A percentile compares a stretch with the other conserved stretches of the same genome.
Evolutionary conservation across 2,113 vertebrate genomes (phyloP).

Genomic region (Octodon degus): DNA sequence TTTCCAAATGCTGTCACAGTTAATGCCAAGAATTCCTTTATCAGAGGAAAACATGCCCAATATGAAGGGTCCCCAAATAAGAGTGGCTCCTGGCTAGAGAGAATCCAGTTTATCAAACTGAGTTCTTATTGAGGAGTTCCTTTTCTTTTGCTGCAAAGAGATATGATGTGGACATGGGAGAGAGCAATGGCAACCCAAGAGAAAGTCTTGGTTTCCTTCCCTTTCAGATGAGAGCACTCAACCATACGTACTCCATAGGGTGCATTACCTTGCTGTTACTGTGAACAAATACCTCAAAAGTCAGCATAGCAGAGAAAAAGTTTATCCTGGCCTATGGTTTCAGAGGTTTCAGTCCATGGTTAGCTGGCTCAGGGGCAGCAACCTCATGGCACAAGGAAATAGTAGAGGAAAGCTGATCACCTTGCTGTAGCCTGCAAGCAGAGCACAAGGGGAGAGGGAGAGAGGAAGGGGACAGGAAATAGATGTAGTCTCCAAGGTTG

Average conservation of each 20-base stretch:
- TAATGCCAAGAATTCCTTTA: not conserved
- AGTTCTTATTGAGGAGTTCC: not conserved
- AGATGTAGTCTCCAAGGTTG: not conserved
- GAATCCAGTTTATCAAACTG: not conserved
- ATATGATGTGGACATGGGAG: not conserved
- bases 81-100: not conserved
- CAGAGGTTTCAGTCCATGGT: not conserved
- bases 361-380: not conserved
- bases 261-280: not conserved
- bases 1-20: not conserved
- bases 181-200: not conserved
- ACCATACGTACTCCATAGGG: not conserved
- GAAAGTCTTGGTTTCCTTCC: not conserved
- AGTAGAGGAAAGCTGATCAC: not conserved
- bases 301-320: not conserved
- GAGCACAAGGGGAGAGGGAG: not conserved
- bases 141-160: not conserved
- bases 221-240: not conserved
- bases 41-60: not conserved
- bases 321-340: not conserved
- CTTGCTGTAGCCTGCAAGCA: not conserved
- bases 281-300: not conserved
- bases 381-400: not conserved
- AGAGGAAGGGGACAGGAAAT: not conserved
- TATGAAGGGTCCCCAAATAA: not conserved